These are phyloP conservation scores for Tetropium fuscum DNA, from an alignment of 2,888 invertebrate genomes.

Conservation along the genomic window DNA sequence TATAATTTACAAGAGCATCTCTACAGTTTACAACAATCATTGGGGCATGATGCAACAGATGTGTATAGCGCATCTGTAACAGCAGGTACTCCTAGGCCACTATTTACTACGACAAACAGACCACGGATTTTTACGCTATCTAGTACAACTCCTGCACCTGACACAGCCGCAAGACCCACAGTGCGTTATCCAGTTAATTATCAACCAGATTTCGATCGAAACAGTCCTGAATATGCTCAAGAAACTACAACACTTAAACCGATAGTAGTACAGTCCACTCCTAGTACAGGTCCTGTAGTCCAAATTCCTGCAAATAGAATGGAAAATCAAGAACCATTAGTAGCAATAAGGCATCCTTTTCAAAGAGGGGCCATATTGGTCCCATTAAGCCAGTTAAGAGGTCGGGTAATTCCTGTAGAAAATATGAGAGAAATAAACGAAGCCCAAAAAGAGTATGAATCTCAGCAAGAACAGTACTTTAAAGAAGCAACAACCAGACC, in stretches of 20 bases:
- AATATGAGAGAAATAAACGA: conserved; percentile 45
- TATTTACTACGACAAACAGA: conserved; percentile 76
- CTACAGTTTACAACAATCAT: conserved; percentile 70
- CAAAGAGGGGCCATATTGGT: conserved; percentile 60
- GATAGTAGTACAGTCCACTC: conserved; percentile 64
- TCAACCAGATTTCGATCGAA: conserved; percentile 45
- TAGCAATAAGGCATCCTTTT: conserved; percentile 66
- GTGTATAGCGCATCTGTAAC: conserved; percentile 77
- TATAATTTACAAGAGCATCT: conserved; percentile 69
- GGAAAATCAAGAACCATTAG: conserved; percentile 55
- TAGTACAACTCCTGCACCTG: conserved; percentile 58
- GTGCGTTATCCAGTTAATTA: conserved; percentile 46
- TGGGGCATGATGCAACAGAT: conserved; percentile 76
- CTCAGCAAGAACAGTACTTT: conserved; percentile 48
- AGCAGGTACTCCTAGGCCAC: conserved; percentile 73
- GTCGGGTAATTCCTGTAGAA: conserved; percentile 52
- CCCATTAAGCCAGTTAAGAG: conserved; percentile 59
- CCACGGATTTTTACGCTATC: conserved; percentile 67
- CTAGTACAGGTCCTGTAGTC: conserved; percentile 69
- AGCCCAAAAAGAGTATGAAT: conserved; percentile 44
- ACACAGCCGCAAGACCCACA: conserved; percentile 51
- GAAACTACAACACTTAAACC: conserved; percentile 67
- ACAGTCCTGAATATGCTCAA: conserved; percentile 50
- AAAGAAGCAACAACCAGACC: conserved; percentile 40
- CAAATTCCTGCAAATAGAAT: conserved; percentile 66